A percentile compares a stretch with the other conserved stretches of the same genome.
phyloP scores from a whole-genome alignment of 2,888 invertebrate species.

The Loripinus fragilis region DNA sequence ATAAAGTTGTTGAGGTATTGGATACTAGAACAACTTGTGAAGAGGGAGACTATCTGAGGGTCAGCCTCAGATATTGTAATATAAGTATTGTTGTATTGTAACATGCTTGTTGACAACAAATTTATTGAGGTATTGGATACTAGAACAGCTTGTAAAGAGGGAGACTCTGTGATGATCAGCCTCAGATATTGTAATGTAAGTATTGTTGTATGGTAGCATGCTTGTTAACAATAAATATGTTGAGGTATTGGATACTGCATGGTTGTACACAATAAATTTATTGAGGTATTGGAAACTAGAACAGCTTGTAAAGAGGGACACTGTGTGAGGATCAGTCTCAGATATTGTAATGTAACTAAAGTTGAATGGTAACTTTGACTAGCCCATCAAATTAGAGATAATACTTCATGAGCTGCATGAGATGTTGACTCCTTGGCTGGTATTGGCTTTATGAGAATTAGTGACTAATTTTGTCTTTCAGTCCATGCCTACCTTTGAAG shows the following conservation, averaged over 20 bases:
- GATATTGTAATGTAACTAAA: neutral
- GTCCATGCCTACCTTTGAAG: no score
- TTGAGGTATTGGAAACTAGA: neutral
- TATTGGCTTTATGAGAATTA: no score
- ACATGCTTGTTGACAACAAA: neutral
- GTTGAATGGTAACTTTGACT: no score
- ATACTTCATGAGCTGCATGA: no score
- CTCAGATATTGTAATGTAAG: neutral
- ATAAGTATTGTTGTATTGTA: neutral
- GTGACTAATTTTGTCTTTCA: no score
- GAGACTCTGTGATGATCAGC: neutral
- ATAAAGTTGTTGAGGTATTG: no score
- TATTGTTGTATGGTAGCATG: no score
- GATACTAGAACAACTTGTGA: neutral
- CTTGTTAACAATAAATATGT: no score
- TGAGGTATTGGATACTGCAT: no score
- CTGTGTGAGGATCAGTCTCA: neutral
- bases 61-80: neutral
- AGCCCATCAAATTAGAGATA: no score
- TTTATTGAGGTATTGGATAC: neutral
- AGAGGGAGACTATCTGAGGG: neutral
- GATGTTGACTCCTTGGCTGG: no score
- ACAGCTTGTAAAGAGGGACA: neutral
- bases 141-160: neutral
- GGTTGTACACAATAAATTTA: neutral